These are phyloP conservation scores for Macrosiphum euphorbiae DNA, from an alignment of 2,888 invertebrate genomes.

Conservation along the genomic window DNA sequence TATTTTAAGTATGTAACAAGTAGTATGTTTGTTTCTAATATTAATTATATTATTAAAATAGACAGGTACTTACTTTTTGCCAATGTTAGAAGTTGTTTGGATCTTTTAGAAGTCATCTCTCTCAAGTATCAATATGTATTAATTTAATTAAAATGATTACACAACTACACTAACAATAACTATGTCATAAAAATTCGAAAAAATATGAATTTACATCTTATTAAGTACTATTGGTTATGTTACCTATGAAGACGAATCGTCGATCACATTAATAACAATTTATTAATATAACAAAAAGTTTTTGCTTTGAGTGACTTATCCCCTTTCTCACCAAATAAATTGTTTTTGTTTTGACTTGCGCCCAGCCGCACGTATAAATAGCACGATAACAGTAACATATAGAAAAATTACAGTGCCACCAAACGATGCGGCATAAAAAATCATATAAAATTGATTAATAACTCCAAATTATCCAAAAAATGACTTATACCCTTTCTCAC, in stretches of 20 bases:
- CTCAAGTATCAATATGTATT: background rate
- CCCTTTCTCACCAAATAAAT: background rate
- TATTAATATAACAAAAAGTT: background rate
- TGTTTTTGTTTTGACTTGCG: background rate
- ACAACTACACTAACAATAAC: background rate
- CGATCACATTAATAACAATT: background rate
- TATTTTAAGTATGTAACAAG: background rate
- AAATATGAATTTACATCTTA: background rate
- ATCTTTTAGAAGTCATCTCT: constrained; percentile 3
- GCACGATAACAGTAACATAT: background rate
- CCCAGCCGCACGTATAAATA: background rate
- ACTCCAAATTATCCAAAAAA: too few species aligned
- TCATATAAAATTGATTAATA: too few species aligned
- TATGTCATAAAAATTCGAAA: background rate
- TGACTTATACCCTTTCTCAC: too few species aligned
- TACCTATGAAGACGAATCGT: background rate
- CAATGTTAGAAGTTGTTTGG: background rate
- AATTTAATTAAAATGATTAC: background rate
- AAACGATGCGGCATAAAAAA: background rate
- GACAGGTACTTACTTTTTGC: background rate
- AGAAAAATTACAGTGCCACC: background rate
- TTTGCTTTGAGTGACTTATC: background rate
- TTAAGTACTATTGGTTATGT: background rate
- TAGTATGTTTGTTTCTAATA: background rate
- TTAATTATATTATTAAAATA: background rate